phyloP scores from a whole-genome alignment of 1,140 invertebrate genomes.

The Choristoneura fumiferana region DNA sequence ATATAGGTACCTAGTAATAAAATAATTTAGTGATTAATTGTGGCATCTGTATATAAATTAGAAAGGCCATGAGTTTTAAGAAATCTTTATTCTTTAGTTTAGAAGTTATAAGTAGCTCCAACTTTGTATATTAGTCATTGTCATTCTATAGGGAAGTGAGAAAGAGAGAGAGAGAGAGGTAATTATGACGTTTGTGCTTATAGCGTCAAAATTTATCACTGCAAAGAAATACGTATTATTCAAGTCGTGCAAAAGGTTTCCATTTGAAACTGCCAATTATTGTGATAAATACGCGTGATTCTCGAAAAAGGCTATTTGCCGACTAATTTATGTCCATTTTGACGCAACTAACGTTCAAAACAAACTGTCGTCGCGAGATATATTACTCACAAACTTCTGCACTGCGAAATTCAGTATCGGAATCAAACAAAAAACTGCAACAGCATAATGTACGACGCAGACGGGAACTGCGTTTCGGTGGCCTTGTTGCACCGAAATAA shows the following conservation, averaged over 20 bases:
- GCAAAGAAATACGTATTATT: conserved; percentile 8
- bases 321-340: conserved; percentile 4
- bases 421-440: conserved; percentile 6
- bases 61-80: background rate
- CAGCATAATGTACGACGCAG: background rate
- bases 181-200: background rate
- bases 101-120: background rate
- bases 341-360: background rate
- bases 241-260: background rate
- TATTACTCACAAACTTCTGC: conserved; percentile 7
- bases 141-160: background rate
- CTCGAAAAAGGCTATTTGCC: background rate
- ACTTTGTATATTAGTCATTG: conserved; percentile 14
- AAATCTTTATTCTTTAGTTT: conserved; percentile 2
- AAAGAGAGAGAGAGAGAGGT: conserved; percentile 2
- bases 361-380: background rate
- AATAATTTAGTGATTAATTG: too few species aligned
- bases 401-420: conserved; percentile 15
- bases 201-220: background rate
- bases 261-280: background rate
- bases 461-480: background rate
- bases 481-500: conserved; percentile 20
- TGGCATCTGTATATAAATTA: too few species aligned
- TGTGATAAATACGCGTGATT: background rate
- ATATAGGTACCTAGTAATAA: too few species aligned